phyloP scores from a whole-genome alignment of 2,113 vertebrate genomes.

The Callospermophilus lateralis region DNA sequence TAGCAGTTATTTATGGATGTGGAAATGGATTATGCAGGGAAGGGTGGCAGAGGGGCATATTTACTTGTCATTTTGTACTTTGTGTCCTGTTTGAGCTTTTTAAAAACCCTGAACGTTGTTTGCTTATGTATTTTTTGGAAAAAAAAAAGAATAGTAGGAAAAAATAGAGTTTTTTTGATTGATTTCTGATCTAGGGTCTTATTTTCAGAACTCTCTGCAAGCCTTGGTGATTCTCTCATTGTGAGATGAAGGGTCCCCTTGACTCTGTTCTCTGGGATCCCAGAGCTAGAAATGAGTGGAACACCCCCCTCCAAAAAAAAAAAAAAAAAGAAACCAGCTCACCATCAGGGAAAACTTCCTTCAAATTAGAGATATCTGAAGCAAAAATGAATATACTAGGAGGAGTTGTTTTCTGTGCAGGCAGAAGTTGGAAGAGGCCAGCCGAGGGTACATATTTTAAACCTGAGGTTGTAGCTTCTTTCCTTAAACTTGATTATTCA shows the following conservation, averaged over 20 bases:
- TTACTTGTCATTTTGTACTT: not conserved
- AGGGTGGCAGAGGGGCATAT: not conserved
- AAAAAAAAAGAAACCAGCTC: not conserved
- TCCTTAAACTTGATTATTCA: conserved; percentile 52
- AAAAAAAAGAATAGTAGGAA: not conserved
- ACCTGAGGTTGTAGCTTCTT: conserved; percentile 37
- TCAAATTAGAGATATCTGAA: not conserved
- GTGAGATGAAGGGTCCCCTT: not conserved
- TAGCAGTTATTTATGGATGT: not conserved
- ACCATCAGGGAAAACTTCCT: not conserved
- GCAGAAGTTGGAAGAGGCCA: not conserved
- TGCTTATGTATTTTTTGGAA: conserved; percentile 41
- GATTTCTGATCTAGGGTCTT: not conserved
- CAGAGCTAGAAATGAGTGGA: not conserved
- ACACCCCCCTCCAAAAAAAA: too few species aligned
- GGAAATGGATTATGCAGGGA: not conserved
- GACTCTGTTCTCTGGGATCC: not conserved
- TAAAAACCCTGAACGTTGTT: not conserved
- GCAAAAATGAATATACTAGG: not conserved
- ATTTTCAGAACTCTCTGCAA: not conserved
- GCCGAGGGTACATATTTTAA: not conserved
- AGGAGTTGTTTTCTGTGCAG: not conserved
- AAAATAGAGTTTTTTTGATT: not conserved
- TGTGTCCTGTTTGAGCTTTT: not conserved
- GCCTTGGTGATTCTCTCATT: not conserved